Evolutionary conservation across 2,113 vertebrate genomes (phyloP).

Genomic region (Shinisaurus crocodilurus): DNA sequence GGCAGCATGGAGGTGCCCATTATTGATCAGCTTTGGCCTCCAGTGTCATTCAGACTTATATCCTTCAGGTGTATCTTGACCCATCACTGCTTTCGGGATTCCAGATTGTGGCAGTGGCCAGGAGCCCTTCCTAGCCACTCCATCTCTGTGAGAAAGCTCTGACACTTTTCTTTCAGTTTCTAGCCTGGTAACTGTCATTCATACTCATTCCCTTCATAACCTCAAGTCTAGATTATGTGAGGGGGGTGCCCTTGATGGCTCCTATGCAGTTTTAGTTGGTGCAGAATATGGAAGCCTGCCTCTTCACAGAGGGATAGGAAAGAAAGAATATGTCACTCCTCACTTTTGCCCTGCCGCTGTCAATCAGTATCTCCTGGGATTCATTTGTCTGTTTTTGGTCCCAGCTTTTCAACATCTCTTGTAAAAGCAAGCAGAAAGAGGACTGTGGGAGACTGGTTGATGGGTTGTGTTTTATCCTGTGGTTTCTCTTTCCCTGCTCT

Average conservation of each 20-base stretch:
- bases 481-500: neutral
- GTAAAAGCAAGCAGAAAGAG: neutral
- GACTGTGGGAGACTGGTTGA: neutral
- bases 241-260: neutral
- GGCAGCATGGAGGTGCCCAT: neutral
- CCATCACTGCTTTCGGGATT: neutral
- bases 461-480: neutral
- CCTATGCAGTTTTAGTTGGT: neutral
- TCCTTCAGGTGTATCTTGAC: neutral
- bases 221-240: neutral
- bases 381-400: neutral
- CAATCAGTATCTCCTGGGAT: neutral
- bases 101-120: neutral
- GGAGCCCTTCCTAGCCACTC: neutral
- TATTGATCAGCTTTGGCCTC: slow-evolving; percentile 11
- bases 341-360: neutral
- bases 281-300: neutral
- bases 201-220: slow-evolving; percentile 6
- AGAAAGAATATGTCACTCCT: neutral
- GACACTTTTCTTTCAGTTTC: slow-evolving; percentile 6
- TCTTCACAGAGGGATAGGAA: neutral
- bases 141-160: neutral
- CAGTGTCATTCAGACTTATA: neutral
- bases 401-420: neutral
- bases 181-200: slow-evolving; percentile 6